Evolutionary conservation across 2,113 vertebrate species (phyloP), one percentile per base, ranked within the genome.

Genomic region (Leucoraja erinaceus): DNA sequence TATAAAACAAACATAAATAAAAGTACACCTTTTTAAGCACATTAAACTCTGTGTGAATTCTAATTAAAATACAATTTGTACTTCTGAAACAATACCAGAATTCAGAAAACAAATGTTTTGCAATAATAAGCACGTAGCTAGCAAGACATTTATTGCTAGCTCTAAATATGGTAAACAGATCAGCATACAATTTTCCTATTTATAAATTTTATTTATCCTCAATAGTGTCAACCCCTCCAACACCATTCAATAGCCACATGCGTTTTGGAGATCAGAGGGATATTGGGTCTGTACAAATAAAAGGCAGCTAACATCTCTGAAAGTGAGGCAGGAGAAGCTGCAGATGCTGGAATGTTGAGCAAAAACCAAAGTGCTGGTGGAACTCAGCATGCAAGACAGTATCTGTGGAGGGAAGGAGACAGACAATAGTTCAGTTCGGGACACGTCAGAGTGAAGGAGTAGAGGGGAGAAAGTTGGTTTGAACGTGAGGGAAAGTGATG

Each of bases 11-110:
- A 6, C 28, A 66, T 63, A 88, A 88, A 63, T 88, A 88, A 56
- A 88, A n/a, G 59, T 63, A 63, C 14, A 31, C 12, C 7, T 5
- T 8, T n/a, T 31, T 77, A 75, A 25, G 56, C 8, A 79, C 7
- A 61, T 84, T 84, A 88, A 88, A 4, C n/a, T 86, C 83, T 61
- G 10, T 63, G n/a, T 86, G 56, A 61, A 86, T 86, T 86, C 56
- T 61, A 88, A 81, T 12, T n/a, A 63, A 7, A 86, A 4, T 86
- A 86, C 59, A 86, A 22, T 0, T 83, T 61, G 83, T 61, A 86
- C 28, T 31, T 63, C 83, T 77, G 10, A 63, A n/a, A 61, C 25
- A 86, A n/a, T 31, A 3, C 11, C 25, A 61, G 10, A 28, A 28
- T 59, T 28, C 59, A 86, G 56, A 61, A 86, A 86, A 61, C 28